phyloP scores from a whole-genome alignment of 2,113 vertebrate genomes.

The Delphinapterus leucas region DNA sequence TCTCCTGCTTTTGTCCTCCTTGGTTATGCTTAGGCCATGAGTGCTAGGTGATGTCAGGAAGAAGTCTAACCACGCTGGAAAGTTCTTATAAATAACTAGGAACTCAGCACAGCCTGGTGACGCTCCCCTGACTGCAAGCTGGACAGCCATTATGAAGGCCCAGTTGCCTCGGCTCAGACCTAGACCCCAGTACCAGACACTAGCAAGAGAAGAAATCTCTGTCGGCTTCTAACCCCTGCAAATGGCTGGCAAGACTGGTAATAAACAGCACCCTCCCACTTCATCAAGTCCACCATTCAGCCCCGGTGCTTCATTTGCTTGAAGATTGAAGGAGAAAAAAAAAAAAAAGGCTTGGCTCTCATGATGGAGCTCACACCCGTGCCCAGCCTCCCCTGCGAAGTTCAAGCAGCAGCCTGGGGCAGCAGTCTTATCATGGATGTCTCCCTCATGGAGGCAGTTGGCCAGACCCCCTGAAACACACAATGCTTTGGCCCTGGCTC shows the following conservation, averaged over 20 bases:
- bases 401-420: background rate
- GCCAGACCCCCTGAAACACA: constrained; percentile 59
- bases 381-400: background rate
- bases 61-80: background rate
- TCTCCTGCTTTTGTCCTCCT: background rate
- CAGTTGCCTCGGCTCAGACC: background rate
- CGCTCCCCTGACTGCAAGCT: background rate
- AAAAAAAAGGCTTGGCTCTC: background rate
- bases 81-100: background rate
- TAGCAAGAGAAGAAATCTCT: background rate
- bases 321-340: background rate
- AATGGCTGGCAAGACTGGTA: background rate
- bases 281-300: background rate
- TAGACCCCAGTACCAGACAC: background rate
- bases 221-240: background rate
- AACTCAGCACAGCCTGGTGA: background rate
- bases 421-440: background rate
- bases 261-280: background rate
- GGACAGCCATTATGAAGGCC: background rate
- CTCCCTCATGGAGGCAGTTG: background rate
- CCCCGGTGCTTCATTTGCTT: background rate
- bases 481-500: constrained; percentile 65
- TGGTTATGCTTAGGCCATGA: background rate
- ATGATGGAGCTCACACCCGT: background rate
- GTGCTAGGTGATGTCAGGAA: background rate